phyloP scores from a whole-genome alignment of 2,113 vertebrate species.

The Bos indicus region DNA sequence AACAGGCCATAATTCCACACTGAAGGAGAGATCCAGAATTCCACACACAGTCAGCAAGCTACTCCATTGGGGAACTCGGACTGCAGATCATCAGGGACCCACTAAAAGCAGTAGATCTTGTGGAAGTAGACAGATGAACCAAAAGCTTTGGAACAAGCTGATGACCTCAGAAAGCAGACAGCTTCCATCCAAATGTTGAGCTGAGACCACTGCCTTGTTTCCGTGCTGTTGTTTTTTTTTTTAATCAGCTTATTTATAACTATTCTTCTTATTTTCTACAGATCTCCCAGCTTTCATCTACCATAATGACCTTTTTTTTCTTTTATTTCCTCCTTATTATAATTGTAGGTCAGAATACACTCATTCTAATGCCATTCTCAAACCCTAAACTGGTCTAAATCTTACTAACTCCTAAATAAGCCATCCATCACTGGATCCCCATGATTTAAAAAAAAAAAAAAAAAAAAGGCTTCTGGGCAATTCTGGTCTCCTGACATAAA shows the following conservation, averaged over 20 bases:
- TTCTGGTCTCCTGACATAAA: neutral
- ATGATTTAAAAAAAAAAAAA: neutral
- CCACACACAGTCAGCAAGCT: neutral
- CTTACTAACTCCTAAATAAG: neutral
- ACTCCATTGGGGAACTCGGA: neutral
- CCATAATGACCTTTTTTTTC: neutral
- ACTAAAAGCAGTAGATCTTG: neutral
- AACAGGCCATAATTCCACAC: neutral
- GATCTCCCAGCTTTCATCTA: neutral
- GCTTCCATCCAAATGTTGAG: neutral
- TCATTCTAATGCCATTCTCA: neutral
- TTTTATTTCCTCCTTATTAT: neutral
- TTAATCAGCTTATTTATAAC: neutral
- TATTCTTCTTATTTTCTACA: neutral
- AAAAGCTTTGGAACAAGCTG: neutral
- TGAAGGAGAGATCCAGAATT: neutral
- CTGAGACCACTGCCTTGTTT: neutral
- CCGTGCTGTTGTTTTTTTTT: neutral
- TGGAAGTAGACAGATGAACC: neutral
- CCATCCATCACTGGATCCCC: neutral
- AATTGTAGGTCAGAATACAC: neutral
- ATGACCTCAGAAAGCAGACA: neutral
- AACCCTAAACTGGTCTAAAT: neutral
- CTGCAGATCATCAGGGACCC: neutral
- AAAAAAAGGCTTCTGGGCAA: neutral